These are phyloP conservation scores for Grammomys dolichurus DNA, from an alignment of 2,113 vertebrate species.

Conservation along the genomic window DNA sequence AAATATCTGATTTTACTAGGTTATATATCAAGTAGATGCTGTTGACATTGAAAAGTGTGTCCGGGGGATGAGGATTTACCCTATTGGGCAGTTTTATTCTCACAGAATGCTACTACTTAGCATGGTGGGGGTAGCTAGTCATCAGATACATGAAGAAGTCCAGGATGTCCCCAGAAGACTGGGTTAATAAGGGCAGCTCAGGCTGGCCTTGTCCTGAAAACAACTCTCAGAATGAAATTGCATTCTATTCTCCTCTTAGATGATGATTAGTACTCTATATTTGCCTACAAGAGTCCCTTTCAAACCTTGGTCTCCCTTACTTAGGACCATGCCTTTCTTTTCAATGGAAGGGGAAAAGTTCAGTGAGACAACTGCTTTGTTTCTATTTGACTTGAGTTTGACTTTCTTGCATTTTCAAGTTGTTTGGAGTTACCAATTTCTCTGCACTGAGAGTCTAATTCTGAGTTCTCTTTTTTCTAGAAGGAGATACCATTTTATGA, in stretches of 20 bases:
- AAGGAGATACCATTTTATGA: background rate
- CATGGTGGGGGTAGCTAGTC: background rate
- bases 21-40: background rate
- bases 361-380: constrained; percentile 42
- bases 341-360: constrained; percentile 21
- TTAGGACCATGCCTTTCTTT: background rate
- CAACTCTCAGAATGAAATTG: background rate
- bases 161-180: background rate
- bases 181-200: background rate
- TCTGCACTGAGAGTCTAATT: background rate
- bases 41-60: constrained; percentile 6
- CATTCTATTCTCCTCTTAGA: background rate
- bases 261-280: background rate
- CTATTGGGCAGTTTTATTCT: background rate
- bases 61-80: background rate
- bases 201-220: background rate
- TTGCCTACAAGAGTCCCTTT: background rate
- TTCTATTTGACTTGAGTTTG: constrained; percentile 44
- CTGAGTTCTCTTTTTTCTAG: background rate
- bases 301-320: background rate
- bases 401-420: constrained; percentile 27
- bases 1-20: constrained; percentile 46
- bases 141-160: background rate
- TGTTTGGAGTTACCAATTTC: constrained; percentile 43
- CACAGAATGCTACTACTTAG: background rate